These are phyloP conservation scores for Percina caprodes DNA, from an alignment of 2,113 vertebrate species.

Conservation along the genomic window DNA sequence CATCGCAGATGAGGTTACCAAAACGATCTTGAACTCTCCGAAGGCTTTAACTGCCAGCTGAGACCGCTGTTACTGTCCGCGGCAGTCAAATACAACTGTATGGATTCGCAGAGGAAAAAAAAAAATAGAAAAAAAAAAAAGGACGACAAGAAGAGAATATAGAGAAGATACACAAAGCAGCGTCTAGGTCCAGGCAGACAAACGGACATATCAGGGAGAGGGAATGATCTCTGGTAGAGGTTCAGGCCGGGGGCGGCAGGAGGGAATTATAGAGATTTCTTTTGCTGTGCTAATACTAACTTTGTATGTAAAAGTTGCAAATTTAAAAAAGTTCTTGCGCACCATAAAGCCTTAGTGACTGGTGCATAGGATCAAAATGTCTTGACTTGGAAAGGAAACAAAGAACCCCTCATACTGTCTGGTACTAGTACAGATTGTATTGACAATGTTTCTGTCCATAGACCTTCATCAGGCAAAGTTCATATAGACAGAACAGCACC, in stretches of 20 bases:
- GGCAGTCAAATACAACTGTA: conserved; percentile 96
- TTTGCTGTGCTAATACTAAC: background rate
- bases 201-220: conserved; percentile 69
- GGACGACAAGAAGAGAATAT: conserved; percentile 82
- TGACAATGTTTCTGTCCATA: background rate
- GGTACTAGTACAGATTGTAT: no score
- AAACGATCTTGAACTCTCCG: conserved; percentile 93
- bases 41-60: conserved; percentile 97
- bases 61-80: conserved; percentile 93
- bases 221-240: conserved; percentile 44
- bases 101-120: conserved; percentile 79
- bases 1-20: conserved; percentile 89
- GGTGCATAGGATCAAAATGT: background rate
- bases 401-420: background rate
- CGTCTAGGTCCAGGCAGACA: conserved; percentile 65
- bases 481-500: background rate
- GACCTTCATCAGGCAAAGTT: background rate
- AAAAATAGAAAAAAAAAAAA: conserved; percentile 49
- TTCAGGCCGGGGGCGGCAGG: conserved; percentile 25
- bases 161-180: conserved; percentile 79
- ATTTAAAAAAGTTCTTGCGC: background rate
- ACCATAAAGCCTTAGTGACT: background rate
- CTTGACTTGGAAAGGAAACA: background rate
- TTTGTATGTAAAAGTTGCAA: background rate
- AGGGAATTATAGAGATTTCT: conserved; percentile 4